Conservation (phyloP, 1,140 invertebrate species). For the Anastrepha ludens region DNA sequence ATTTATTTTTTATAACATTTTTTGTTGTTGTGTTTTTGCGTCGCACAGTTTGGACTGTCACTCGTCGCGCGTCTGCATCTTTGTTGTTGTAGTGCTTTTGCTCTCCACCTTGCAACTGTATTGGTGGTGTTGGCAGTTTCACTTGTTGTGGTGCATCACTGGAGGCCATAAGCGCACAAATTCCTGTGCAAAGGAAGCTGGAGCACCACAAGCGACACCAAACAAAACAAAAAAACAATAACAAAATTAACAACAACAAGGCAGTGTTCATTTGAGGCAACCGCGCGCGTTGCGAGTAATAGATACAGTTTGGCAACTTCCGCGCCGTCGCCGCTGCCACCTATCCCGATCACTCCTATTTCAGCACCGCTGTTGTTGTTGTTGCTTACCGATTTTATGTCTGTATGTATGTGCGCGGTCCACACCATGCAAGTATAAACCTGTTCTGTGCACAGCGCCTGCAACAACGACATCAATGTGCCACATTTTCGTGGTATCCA, state of each 20-base stretch:
- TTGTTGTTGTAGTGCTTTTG: not conserved
- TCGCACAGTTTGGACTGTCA: not conserved
- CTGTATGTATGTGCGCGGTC: too few species aligned
- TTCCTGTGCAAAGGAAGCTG: slow-evolving; percentile 2
- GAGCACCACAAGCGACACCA: not conserved
- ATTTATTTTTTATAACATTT: not conserved
- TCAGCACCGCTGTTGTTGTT: not conserved
- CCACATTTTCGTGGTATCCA: slow-evolving; percentile 37
- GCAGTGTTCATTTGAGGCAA: not conserved
- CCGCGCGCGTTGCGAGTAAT: not conserved
- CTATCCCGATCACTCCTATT: not conserved
- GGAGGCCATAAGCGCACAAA: not conserved
- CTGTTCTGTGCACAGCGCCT: slow-evolving; percentile 10
- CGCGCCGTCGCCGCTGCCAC: not conserved
- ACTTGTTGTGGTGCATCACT: not conserved
- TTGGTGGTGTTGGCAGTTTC: not conserved
- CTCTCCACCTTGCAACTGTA: not conserved
- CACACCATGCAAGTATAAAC: not conserved
- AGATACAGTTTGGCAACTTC: slow-evolving; percentile 40
- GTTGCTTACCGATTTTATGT: not conserved
- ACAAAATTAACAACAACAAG: not conserved
- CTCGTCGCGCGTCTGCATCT: not conserved
- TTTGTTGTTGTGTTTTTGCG: not conserved
- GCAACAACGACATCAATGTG: slow-evolving; percentile 34
- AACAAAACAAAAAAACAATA: not conserved